Evolutionary conservation across 1,140 invertebrate genomes (phyloP).

Genomic region (Aphaenogaster ashmeadi): DNA sequence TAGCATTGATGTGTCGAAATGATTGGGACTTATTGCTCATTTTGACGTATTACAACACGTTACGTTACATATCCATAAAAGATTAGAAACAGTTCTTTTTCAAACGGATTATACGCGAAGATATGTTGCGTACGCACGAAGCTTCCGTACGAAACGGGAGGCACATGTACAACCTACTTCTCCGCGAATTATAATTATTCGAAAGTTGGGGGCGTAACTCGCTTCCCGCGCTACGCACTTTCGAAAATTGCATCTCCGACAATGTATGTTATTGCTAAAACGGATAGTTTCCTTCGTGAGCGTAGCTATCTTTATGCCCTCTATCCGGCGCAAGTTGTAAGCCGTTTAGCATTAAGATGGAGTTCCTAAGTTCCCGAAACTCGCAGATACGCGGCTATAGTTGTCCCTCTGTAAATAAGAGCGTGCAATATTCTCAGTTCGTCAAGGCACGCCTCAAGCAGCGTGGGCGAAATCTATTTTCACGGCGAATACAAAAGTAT

Average conservation of each 20-base stretch:
- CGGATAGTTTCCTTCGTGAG: conserved; percentile 50
- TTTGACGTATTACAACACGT: neutral
- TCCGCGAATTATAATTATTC: conserved; percentile 45
- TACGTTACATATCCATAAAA: neutral
- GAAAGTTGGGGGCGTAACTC: conserved; percentile 8
- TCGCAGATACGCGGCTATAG: conserved; percentile 32
- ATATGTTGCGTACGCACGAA: neutral
- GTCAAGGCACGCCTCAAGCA: conserved; percentile 14
- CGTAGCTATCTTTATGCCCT: conserved; percentile 61
- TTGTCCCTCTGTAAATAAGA: conserved; percentile 55
- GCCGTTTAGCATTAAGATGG: conserved; percentile 58
- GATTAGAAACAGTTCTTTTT: neutral
- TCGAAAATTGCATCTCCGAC: conserved; percentile 57
- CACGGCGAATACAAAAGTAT: neutral
- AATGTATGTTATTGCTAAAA: conserved; percentile 48
- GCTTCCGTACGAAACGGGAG: neutral
- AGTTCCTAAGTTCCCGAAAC: conserved; percentile 62
- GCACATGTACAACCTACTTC: neutral
- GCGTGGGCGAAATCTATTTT: conserved; percentile 7
- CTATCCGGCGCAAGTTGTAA: conserved; percentile 54
- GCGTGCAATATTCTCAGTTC: conserved; percentile 41
- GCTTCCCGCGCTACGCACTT: conserved; percentile 29
- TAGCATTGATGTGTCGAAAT: neutral
- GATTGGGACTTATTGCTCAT: neutral
- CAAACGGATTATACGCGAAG: neutral